A percentile compares a stretch with the other conserved stretches of the same genome.
phyloP scores from a whole-genome alignment of 2,797 vertebrate genomes.

The Denticeps clupeoides region DNA sequence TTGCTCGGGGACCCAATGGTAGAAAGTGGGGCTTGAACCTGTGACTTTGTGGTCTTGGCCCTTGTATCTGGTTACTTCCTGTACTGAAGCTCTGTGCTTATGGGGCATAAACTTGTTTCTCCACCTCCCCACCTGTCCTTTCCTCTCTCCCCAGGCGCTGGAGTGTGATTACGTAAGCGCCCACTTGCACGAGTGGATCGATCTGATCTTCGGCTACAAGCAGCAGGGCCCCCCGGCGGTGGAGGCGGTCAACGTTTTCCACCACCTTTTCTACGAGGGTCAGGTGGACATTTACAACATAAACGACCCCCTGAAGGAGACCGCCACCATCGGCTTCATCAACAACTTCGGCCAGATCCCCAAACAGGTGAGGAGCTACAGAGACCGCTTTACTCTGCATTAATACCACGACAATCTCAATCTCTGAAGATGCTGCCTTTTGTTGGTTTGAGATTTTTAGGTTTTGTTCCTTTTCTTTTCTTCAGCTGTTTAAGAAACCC shows the following conservation, averaged over 20 bases:
- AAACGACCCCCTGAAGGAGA: constrained; percentile 97
- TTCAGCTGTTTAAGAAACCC: constrained; percentile 93
- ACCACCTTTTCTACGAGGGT: constrained; percentile 97
- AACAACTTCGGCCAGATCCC: constrained; percentile 99
- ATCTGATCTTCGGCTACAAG: constrained; percentile 95
- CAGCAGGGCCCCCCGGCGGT: constrained; percentile 94
- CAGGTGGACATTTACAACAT: constrained; percentile 99
- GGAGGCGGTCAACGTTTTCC: constrained; percentile 94
- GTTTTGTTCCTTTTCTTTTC: too few relatives aligned
- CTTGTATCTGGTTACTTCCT: too few relatives aligned
- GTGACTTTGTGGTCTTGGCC: too few relatives aligned
- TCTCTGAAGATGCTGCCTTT: background rate
- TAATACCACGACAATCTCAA: background rate
- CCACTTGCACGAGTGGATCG: constrained; percentile 97
- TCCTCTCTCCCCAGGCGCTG: constrained; percentile 64
- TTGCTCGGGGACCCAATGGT: too few relatives aligned
- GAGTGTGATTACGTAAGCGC: constrained; percentile 96
- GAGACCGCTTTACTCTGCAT: accelerated
- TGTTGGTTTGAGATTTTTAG: too few relatives aligned
- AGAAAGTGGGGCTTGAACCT: too few relatives aligned
- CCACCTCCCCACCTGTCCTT: background rate
- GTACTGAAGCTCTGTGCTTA: too few relatives aligned
- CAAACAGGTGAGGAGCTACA: constrained; percentile 71
- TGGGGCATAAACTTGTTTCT: too few relatives aligned
- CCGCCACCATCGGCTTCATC: constrained; percentile 97